Evolutionary conservation across 2,113 vertebrate species (phyloP).

Genomic region (Datnioides undecimradiatus): DNA sequence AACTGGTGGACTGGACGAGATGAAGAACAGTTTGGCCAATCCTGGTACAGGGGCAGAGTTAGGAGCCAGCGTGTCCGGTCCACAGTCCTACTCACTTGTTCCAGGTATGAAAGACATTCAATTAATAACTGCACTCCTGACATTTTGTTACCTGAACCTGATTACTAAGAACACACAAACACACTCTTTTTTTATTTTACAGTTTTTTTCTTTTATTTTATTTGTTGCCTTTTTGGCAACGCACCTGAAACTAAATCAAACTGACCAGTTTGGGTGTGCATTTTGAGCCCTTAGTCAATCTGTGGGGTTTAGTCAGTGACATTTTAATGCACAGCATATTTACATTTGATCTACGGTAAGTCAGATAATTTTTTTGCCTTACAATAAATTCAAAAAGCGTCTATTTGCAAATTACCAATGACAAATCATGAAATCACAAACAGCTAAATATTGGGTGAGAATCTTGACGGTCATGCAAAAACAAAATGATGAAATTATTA

Average conservation of each 20-base stretch:
- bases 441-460: neutral
- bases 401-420: neutral
- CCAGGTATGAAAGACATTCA: slow-evolving; percentile 87
- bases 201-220: too few relatives aligned
- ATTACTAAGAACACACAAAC: too few relatives aligned
- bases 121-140: neutral
- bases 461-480: neutral
- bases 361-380: neutral
- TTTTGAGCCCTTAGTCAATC: neutral
- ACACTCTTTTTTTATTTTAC: too few relatives aligned
- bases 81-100: slow-evolving; percentile 95
- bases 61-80: slow-evolving; percentile 90
- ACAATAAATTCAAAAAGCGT: neutral
- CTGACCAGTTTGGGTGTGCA: neutral
- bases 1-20: slow-evolving; percentile 96
- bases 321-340: neutral
- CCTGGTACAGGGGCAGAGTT: slow-evolving; percentile 90
- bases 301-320: too few relatives aligned
- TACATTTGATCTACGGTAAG: neutral
- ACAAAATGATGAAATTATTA: neutral
- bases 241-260: neutral
- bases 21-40: slow-evolving; percentile 96
- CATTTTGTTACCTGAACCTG: neutral
- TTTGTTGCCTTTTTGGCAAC: too few relatives aligned
- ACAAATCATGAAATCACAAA: neutral